These are phyloP conservation scores for Abrostola tripartita DNA, from an alignment of 2,888 invertebrate species.

Conservation along the genomic window DNA sequence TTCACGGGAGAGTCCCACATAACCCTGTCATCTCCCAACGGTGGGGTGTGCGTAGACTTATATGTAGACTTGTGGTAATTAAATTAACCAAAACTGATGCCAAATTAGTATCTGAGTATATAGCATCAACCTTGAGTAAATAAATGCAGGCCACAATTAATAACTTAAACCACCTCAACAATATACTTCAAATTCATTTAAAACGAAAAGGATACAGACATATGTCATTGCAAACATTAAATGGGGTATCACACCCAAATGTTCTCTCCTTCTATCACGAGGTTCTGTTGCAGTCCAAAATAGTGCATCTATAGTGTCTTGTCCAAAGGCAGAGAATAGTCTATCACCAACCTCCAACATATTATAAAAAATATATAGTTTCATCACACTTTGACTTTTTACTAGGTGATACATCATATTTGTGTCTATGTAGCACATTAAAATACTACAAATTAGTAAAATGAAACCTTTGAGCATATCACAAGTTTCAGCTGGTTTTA, in stretches of 20 bases:
- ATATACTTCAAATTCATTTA: too few species aligned
- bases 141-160: too few species aligned
- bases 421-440: slow-evolving; percentile 98
- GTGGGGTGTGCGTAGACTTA: too few species aligned
- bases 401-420: slow-evolving; percentile 99
- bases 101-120: too few species aligned
- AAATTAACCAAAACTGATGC: too few species aligned
- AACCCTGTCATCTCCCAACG: too few species aligned
- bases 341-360: slow-evolving; percentile 99
- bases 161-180: too few species aligned
- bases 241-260: slow-evolving; percentile 96
- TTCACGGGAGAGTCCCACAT: too few species aligned
- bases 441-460: slow-evolving; percentile 93
- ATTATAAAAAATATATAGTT: slow-evolving; percentile 99
- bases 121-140: too few species aligned
- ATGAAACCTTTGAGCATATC: slow-evolving; percentile 98
- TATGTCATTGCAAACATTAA: slow-evolving; percentile 96
- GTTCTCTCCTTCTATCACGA: slow-evolving; percentile 93
- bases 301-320: slow-evolving; percentile 99
- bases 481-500: slow-evolving; percentile 97
- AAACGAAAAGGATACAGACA: slow-evolving; percentile 95
- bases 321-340: slow-evolving; percentile 98
- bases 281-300: slow-evolving; percentile 99
- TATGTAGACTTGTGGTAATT: too few species aligned
- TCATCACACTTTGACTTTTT: slow-evolving; percentile 99